Evolutionary conservation across 2,888 invertebrate species (phyloP), one percentile per base, ranked within the genome.

Genomic region (Gisinianus flammeolus): DNA sequence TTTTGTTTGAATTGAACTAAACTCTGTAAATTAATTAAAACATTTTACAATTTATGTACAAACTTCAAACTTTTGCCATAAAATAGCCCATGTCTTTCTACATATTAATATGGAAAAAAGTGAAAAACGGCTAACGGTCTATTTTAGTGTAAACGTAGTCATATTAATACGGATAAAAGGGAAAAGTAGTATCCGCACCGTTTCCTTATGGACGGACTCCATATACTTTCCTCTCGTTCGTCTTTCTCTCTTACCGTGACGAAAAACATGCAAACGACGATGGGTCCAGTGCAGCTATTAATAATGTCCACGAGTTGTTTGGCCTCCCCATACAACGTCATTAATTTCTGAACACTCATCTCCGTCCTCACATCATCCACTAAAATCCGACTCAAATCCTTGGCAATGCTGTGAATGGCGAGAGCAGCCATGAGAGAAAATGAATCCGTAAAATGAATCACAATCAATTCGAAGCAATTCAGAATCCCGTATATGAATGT

Each of bases 211-310:
- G n/a, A n/a, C n/a, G n/a, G n/a, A n/a, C n/a, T n/a, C n/a, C n/a
- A n/a, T n/a, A n/a, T n/a, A n/a, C n/a, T n/a, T n/a, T n/a, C n/a
- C n/a, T n/a, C n/a, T n/a, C n/a, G n/a, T n/a, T n/a, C n/a, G n/a
- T n/a, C n/a, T n/a, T n/a, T n/a, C n/a, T n/a, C n/a, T 44, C 19
- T 12, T 44, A 44, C 44, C 24, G 66, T 66, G 66, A 73, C 26
- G 30, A 73, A 58, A 31, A 73, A 62, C 73, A 73, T 62, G 62
- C 33, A 58, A 24, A 73, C 73, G 12, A 73, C 62, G 2, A 73
- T 62, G 0, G 73, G 73, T 0, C 73, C 73, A 19, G 62, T 73
- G 12, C 62, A 28, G 10, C n/a, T 28, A 73, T 73, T 73, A 6
- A 73, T 56, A 26, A 24, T 31, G 10, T 73, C 73, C 1, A 73